Base-by-base conservation (phyloP, 2,797 vertebrate species). In the Takifugu ocellatus region DNA sequence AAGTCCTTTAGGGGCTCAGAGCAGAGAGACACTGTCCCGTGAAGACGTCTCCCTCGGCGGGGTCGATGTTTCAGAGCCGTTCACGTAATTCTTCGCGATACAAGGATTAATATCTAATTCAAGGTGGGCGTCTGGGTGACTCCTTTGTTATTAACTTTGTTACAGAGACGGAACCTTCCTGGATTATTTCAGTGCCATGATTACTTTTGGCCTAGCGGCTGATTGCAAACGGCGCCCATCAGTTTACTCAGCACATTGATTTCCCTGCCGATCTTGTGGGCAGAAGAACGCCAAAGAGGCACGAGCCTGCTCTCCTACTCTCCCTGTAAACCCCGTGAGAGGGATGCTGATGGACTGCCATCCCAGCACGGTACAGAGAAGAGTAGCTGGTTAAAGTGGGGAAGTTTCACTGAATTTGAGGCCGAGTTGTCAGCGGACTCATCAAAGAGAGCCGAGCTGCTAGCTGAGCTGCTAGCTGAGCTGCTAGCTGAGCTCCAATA, bases 191-290 rank as follows among this genome's bases (percentile, higher is more conserved):
- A 89, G 92, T 93, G 91, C 90, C 85, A 72, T 85, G 86, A 90
- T 88, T 89, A 90, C 89, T 90, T 90, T 89, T 85, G 89, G 90
- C 86, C 78, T 78, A 85, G 82, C 71, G 79, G 91, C 89, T 90
- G 90, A 95, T 91, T 92, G 90, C 82, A 85, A 73, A 88, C 81
- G 81, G 42, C 78, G 84, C 86, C 81, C 86, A 79, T 81, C 89
- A 89, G 92, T 93, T 95, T 95, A 92, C 88, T 91, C 84, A 78
- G 79, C 81, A 81, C 93, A 96, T 95, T 91, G 92, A 97, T 95
- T 93, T 94, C 82, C 86, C 89, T 84, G 91, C 87, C 92, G 93
- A 90, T 92, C 92, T 91, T 91, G 91, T 88, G 86, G 87, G 75
- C 83, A 80, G 83, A 91, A 80, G 83, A 91, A 91, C 92, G 94